Evolutionary conservation across 2,113 vertebrate species (phyloP), one percentile per base, ranked within the genome.

Genomic region (Eubucco bourcierii): DNA sequence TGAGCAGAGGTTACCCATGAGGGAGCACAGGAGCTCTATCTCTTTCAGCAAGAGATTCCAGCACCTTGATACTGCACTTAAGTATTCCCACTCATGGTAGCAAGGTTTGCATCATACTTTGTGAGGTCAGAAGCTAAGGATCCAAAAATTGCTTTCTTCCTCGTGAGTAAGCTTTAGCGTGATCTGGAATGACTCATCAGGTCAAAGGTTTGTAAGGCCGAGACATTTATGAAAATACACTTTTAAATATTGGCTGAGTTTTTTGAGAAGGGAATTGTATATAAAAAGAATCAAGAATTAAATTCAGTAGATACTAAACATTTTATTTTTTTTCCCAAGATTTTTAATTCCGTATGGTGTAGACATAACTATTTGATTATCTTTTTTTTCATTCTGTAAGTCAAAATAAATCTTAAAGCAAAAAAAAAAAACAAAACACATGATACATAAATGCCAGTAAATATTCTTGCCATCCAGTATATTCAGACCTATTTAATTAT

Each of bases 161-260:
- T 95, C 41, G 39, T 96, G 93, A 94, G 84, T 95, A 96, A 96
- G 81, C 87, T 67, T 44, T 61, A 82, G 93, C 34, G 64, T 91
- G 84, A 83, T 85, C 79, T 71, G 47, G 28, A 76, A 52, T 96
- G 95, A 95, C 65, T 96, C 94, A 94, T 67, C 33, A 53, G 67
- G 92, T 83, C 71, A 74, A 84, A 90, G 79, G 61, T 46, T 58
- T 87, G 56, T 47, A 44, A 80, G 84, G 81, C 44, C 75, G 77
- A 89, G 58, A 10, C 10, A 7, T 77, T 92, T 77, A 60, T 55
- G 94, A 80, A 95, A 94, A 80, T 14, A 71, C 0, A 21, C 58
- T 77, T 88, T 82, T 87, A 80, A 93, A 67, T 80, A 50, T n/a
- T 75, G 53, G 14, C 68, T 80, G 73, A 74, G 53, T 65, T 94